Base-by-base conservation (phyloP, 2,888 invertebrate species). In the Temnothorax unifasciatus region DNA sequence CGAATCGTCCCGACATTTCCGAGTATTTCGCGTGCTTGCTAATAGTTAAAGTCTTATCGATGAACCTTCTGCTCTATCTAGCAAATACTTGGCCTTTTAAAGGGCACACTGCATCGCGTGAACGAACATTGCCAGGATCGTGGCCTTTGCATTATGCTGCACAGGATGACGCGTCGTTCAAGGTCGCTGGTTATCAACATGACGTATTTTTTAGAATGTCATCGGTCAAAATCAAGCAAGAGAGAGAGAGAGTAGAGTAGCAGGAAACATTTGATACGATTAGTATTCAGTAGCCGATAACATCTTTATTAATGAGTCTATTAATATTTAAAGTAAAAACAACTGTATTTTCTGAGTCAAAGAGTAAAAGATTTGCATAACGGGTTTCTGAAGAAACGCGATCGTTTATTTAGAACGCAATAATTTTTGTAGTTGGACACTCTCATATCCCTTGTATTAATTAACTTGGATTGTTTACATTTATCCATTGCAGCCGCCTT, bases 61-160 rank as follows among this genome's bases (percentile, higher is more conserved):
- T 38, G 77, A 66, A 54, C 25, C 41, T 54, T 41, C 41, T 21
- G 25, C 38, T 54, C 41, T 41, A 77, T 29, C 68, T 41, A 25
- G 38, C 25, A 29, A 54, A 68, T 66, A 54, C 25, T 63, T 41
- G 9, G 52, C 76, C 64, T 77, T 77, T 57, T 68, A 77, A 68
- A 77, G 77, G 77, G 54, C 77, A 77, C 44, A 1, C 54, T 13
- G 68, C 77, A 50, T 77, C 77, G 77, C 77, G 77, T 68, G 77
- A 68, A 68, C 77, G 68, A 77, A 29, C 54, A 57, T 18, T 29
- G 52, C 34, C 34, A n/a, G 61, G 34, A 34, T 47, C 41, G 41
- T 68, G 54, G 54, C 77, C 77, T 68, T 68, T 77, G 54, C 54
- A 29, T 68, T 21, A 68, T 21, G 66, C 25, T 77, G 47, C 29